These are phyloP conservation scores for Trichopria drosophilae DNA, from an alignment of 2,888 invertebrate genomes.

Conservation along the genomic window DNA sequence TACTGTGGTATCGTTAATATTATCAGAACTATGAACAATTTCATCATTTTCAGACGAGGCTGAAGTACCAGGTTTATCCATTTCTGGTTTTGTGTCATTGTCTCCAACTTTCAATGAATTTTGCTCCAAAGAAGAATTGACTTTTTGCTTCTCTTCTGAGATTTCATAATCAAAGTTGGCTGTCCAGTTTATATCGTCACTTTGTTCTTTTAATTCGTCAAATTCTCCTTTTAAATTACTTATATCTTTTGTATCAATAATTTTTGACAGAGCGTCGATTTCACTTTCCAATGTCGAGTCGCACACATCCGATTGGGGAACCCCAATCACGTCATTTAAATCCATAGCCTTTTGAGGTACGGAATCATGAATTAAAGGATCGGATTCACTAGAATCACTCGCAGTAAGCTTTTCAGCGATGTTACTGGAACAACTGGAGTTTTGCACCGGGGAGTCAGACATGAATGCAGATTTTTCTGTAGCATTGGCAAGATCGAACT, in stretches of 20 bases:
- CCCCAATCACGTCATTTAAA: background rate
- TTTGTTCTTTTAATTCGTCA: slow-evolving; percentile 28
- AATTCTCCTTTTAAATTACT: slow-evolving; percentile 25
- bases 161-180: too few relatives aligned
- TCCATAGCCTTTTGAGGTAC: background rate
- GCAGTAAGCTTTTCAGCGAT: too few relatives aligned
- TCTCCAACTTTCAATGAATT: slow-evolving; percentile 9
- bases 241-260: slow-evolving; percentile 48
- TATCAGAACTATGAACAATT: too few relatives aligned
- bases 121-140: slow-evolving; percentile 1
- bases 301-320: slow-evolving; percentile 34
- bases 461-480: too few relatives aligned
- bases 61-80: slow-evolving; percentile 39
- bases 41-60: slow-evolving; percentile 1
- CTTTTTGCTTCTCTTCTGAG: background rate
- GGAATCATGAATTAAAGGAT: too few relatives aligned
- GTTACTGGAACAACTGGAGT: too few relatives aligned
- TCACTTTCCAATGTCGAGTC: slow-evolving; percentile 53
- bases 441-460: too few relatives aligned
- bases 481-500: too few relatives aligned
- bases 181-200: slow-evolving; percentile 19
- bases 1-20: too few relatives aligned
- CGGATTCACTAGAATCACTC: too few relatives aligned
- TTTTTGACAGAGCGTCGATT: slow-evolving; percentile 51
- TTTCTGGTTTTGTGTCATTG: too few relatives aligned